Evolutionary conservation across 2,888 invertebrate species (phyloP).

Genomic region (Chrysolina haemoptera): DNA sequence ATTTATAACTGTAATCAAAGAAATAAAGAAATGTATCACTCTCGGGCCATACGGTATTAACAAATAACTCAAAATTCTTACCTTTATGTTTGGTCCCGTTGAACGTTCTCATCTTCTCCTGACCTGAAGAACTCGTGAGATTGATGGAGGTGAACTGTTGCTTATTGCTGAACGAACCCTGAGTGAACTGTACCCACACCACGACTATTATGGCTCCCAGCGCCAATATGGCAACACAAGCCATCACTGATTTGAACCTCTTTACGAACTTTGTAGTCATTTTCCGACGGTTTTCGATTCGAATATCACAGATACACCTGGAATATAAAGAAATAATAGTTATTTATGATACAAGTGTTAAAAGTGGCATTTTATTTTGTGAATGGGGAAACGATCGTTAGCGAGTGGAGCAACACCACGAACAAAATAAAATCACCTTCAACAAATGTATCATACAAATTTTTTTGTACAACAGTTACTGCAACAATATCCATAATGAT

Average conservation of each 20-base stretch:
- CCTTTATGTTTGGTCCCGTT: conserved; percentile 43
- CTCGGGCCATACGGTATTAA: no score
- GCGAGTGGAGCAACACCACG: no score
- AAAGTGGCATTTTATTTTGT: no score
- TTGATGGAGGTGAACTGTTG: conserved; percentile 37
- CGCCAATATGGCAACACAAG: conserved; percentile 60
- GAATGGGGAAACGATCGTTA: no score
- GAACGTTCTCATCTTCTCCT: conserved; percentile 29
- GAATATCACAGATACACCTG: conserved; percentile 29
- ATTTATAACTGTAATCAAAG: no score
- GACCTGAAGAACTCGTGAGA: conserved; percentile 26
- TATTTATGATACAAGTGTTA: no score
- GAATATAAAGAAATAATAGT: conserved; percentile 24
- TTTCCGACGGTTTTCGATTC: background rate
- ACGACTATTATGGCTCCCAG: conserved; percentile 62
- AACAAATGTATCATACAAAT: no score
- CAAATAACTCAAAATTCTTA: conserved; percentile 12
- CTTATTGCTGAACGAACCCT: conserved; percentile 57
- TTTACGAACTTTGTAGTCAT: conserved; percentile 39
- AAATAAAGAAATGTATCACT: no score
- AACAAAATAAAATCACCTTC: no score
- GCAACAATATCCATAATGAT: no score
- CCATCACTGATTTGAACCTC: conserved; percentile 55
- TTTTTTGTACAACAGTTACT: no score
- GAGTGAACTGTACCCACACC: conserved; percentile 66